phyloP scores from a whole-genome alignment of 2,113 vertebrate genomes.

The Desmodus rotundus region DNA sequence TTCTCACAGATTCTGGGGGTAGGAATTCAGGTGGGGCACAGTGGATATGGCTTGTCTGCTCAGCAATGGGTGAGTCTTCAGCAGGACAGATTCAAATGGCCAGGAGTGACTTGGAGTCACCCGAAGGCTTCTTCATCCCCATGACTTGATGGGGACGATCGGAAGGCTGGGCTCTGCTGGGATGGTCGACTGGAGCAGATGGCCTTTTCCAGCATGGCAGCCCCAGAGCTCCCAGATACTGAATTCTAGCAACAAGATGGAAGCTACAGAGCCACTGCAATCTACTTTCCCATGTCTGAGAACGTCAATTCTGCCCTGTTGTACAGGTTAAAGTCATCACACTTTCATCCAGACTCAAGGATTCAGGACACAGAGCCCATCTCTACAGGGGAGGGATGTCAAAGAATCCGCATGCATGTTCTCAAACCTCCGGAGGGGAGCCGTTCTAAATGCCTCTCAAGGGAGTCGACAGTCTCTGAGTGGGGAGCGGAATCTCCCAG shows the following conservation, averaged over 20 bases:
- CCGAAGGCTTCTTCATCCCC: neutral
- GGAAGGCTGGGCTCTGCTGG: neutral
- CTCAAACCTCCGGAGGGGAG: neutral
- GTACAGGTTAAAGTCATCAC: neutral
- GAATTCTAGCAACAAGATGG: neutral
- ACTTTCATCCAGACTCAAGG: neutral
- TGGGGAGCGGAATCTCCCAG: neutral
- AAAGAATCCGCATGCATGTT: neutral
- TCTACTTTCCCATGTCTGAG: neutral
- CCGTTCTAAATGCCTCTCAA: neutral
- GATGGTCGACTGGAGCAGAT: neutral
- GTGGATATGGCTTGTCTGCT: neutral
- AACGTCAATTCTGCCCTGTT: neutral
- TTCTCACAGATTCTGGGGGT: neutral
- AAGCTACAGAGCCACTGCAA: neutral
- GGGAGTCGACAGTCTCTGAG: neutral
- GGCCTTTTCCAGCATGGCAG: neutral
- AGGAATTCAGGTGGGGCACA: neutral
- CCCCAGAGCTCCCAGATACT: neutral
- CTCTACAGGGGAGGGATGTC: neutral
- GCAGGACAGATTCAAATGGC: neutral
- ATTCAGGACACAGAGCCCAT: neutral
- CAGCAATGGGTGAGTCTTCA: neutral
- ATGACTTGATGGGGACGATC: too few species aligned
- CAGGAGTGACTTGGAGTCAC: neutral